Evolutionary conservation across 2,113 vertebrate species (phyloP), one percentile per base, ranked within the genome.

Genomic region (Eurypyga helias): DNA sequence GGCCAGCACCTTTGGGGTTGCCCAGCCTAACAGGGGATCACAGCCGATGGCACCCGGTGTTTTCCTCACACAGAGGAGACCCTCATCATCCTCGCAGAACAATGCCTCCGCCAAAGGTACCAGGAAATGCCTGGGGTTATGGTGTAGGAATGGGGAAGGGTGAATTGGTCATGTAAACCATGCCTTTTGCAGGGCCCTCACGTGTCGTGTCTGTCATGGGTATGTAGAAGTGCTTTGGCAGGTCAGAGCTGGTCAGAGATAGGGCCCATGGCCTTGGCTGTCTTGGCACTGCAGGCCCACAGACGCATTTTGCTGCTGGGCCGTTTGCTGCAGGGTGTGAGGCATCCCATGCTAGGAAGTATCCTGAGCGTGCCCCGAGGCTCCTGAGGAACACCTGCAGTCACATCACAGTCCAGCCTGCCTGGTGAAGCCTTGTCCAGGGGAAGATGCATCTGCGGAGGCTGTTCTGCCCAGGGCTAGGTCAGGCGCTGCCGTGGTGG

Each of bases 21-120:
- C 98, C 91, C 99, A 99, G 95, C 98, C 98, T 2, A 98, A 98
- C 79, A 98, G 98, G 23, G 97, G 99, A 71, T 98, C 98, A 7
- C 99, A 99, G 97, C 99, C 99, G 93, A 99, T 99, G 99, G 99
- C 99, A 14, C 99, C 99, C 0, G 99, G 99, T 76, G 99, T 99
- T 76, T 99, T 99, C 96, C 99, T 99, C 93, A 99, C 98, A 78
- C 99, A 99, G 97, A 98, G 98, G 96, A 98, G 98, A 94, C 98
- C 99, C 70, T 99, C 99, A 24, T 97, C 98, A n/a, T 99, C 99
- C 13, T 99, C 99, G 78, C 99, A 99, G 97, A 99, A 99, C 98
- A 99, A 98, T 98, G 98, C 98, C 97, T 98, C 98, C 2, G 95
- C 99, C 89, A 99, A 99, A 98, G 99, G 98, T 97, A 99, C 92